Evolutionary conservation across 1,140 invertebrate species (phyloP).

Genomic region (Branchinecta lynchi): DNA sequence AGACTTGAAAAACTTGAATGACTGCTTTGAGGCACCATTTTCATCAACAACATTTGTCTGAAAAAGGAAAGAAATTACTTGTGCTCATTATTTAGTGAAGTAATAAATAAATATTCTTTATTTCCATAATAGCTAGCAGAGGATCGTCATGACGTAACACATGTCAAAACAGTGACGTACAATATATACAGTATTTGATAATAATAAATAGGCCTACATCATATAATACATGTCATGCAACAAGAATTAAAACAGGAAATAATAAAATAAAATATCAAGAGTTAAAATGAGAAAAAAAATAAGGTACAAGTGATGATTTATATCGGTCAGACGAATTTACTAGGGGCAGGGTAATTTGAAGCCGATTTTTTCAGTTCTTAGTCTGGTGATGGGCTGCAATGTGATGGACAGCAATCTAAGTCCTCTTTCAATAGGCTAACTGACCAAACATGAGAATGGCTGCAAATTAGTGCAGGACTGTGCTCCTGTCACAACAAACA

Average conservation of each 20-base stretch:
- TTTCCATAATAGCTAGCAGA: not conserved
- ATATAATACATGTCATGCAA: not conserved
- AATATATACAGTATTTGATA: not conserved
- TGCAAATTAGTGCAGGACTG: too few relatives aligned
- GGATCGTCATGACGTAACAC: not conserved
- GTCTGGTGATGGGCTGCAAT: too few relatives aligned
- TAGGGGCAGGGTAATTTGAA: too few relatives aligned
- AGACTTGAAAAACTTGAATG: not conserved
- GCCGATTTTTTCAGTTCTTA: too few relatives aligned
- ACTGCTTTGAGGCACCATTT: not conserved
- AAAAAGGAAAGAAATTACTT: not conserved
- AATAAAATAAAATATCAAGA: too few relatives aligned
- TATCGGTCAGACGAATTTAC: too few relatives aligned
- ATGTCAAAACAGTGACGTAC: not conserved
- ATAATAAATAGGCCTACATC: not conserved
- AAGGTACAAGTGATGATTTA: too few relatives aligned
- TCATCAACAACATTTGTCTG: not conserved
- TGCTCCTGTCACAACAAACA: too few relatives aligned
- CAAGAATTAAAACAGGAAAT: not conserved
- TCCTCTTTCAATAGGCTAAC: too few relatives aligned
- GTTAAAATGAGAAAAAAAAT: too few relatives aligned
- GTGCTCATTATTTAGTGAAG: not conserved
- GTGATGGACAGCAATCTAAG: too few relatives aligned
- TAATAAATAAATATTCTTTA: not conserved
- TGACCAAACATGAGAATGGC: too few relatives aligned